Percentiles rank a stretch among this genome's conserved stretches.
Conservation (phyloP, 1,140 invertebrate species). For the Drosophila bifasciata region DNA sequence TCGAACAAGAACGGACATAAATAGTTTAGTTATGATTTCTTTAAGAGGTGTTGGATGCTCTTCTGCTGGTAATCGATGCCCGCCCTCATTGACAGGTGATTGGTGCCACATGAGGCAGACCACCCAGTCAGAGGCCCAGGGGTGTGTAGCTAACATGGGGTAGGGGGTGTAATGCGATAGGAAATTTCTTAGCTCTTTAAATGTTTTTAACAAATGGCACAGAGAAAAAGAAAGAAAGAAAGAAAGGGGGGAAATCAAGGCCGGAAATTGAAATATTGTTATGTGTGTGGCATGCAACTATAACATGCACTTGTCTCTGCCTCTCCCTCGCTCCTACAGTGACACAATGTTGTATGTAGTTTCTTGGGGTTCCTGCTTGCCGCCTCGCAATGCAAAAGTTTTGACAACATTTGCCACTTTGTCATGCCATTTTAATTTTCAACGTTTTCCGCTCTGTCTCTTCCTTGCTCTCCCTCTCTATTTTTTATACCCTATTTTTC, state of each 20-base stretch:
- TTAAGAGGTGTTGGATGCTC: slow-evolving; percentile 2
- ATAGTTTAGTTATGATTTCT: slow-evolving; percentile 48
- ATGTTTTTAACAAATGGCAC: slow-evolving; percentile 17
- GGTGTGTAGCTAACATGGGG: slow-evolving; percentile 7
- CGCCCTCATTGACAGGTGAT: slow-evolving; percentile 34
- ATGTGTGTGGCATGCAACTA: slow-evolving; percentile 34
- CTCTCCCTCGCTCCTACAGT: neutral
- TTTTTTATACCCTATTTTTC: slow-evolving; percentile 2
- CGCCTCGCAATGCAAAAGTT: slow-evolving; percentile 61
- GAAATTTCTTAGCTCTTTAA: slow-evolving; percentile 37
- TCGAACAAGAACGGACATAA: slow-evolving; percentile 8
- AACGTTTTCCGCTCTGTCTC: slow-evolving; percentile 28
- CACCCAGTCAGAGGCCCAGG: slow-evolving; percentile 38
- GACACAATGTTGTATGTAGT: slow-evolving; percentile 37
- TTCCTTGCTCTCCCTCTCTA: too few species aligned
- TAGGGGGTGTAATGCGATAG: slow-evolving; percentile 57
- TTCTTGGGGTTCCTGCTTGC: slow-evolving; percentile 9
- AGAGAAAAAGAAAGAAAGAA: slow-evolving; percentile 1
- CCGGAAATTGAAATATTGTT: slow-evolving; percentile 63
- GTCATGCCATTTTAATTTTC: slow-evolving; percentile 79
- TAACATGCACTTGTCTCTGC: slow-evolving; percentile 11
- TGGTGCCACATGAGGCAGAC: slow-evolving; percentile 35
- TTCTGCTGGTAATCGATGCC: slow-evolving; percentile 65
- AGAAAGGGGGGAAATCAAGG: slow-evolving; percentile 21
- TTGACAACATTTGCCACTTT: slow-evolving; percentile 79